Conservation (phyloP, 2,888 invertebrate genomes). For the Corbicula japonica region DNA sequence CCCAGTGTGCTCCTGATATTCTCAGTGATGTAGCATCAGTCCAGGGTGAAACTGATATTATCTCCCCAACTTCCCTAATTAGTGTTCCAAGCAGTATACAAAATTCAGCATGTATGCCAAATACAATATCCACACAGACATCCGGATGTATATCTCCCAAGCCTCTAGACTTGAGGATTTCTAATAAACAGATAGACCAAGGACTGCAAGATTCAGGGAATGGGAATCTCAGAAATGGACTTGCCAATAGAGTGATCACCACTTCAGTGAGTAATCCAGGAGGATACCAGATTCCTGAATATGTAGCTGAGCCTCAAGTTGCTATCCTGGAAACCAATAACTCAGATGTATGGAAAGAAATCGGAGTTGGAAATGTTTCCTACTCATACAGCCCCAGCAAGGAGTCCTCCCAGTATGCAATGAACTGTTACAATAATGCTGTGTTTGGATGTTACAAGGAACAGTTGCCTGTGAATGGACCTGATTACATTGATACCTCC, state of each 20-base stretch:
- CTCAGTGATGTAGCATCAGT: too few relatives aligned
- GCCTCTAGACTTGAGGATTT: slow-evolving; percentile 5
- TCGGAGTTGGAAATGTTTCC: slow-evolving; percentile 21
- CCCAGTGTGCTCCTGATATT: too few relatives aligned
- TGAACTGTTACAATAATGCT: slow-evolving; percentile 29
- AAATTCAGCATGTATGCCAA: too few relatives aligned
- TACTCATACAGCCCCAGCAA: slow-evolving; percentile 37
- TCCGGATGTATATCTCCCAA: not conserved
- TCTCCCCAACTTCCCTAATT: too few relatives aligned
- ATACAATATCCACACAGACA: too few relatives aligned
- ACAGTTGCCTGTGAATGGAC: not conserved
- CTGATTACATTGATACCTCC: not conserved
- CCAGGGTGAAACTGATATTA: too few relatives aligned
- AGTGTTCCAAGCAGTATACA: too few relatives aligned
- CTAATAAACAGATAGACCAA: not conserved
- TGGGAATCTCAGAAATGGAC: not conserved
- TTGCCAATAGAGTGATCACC: not conserved
- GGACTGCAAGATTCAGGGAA: too few relatives aligned
- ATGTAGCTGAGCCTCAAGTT: slow-evolving; percentile 18
- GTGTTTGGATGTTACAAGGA: not conserved
- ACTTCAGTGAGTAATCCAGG: too few relatives aligned
- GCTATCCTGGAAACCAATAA: slow-evolving; percentile 19
- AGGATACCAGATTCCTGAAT: too few relatives aligned
- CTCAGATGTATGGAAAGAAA: slow-evolving; percentile 39
- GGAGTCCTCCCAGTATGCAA: slow-evolving; percentile 36